A percentile compares a stretch with the other conserved stretches of the same genome.
Evolutionary conservation across 1,140 invertebrate species (phyloP).

Genomic region (Pygmarrhopalites habei): DNA sequence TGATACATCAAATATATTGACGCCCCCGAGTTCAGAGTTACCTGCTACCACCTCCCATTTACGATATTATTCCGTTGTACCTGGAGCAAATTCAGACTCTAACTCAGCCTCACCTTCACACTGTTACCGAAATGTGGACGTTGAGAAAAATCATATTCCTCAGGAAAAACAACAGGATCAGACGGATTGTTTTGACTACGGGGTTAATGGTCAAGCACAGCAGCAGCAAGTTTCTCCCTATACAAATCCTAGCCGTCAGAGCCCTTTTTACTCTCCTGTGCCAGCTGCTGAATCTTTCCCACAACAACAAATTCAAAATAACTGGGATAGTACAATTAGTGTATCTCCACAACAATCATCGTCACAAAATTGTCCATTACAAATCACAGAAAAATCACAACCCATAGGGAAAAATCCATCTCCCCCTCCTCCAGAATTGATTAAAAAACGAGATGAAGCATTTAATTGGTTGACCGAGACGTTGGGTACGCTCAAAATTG

Average conservation of each 20-base stretch:
- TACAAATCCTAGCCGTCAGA: no score
- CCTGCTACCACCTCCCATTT: not conserved
- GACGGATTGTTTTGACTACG: no score
- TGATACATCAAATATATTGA: conserved; percentile 37
- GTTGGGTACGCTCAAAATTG: conserved; percentile 31
- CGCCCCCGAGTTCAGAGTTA: conserved; percentile 9
- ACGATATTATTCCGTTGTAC: conserved; percentile 34
- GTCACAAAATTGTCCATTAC: no score
- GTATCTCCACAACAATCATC: no score
- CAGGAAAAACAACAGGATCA: no score
- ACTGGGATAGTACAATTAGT: not conserved
- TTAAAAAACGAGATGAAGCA: conserved; percentile 40
- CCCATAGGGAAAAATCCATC: not conserved
- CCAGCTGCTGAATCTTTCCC: no score
- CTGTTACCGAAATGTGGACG: no score
- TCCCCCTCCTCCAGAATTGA: conserved; percentile 29
- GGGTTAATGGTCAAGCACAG: no score
- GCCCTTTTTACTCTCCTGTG: no score
- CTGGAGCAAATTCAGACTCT: not conserved
- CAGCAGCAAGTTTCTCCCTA: no score
- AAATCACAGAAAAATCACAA: not conserved
- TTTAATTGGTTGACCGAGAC: conserved; percentile 41
- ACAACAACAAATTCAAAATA: not conserved
- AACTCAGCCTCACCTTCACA: not conserved
- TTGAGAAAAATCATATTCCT: no score